Percentiles rank a stretch among this genome's conserved stretches.
Conservation (phyloP, 2,797 vertebrate species). For the Acomys russatus region DNA sequence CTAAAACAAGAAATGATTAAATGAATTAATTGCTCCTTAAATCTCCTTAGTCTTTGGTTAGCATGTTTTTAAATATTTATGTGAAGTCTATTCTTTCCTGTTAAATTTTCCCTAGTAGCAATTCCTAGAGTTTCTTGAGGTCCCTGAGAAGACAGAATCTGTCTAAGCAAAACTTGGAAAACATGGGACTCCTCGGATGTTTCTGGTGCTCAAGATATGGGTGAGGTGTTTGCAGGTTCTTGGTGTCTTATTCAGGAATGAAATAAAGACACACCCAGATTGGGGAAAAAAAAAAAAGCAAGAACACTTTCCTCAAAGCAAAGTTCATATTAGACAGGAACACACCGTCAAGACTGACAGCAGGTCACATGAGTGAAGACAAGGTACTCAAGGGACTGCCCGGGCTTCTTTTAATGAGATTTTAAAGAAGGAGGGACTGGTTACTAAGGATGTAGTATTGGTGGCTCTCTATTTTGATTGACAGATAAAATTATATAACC, state of each 20-base stretch:
- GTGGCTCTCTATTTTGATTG: neutral
- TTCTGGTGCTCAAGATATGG: neutral
- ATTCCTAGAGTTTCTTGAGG: slow-evolving; percentile 6
- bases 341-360: neutral
- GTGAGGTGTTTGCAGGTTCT: neutral
- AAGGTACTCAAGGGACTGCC: neutral
- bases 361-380: neutral
- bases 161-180: neutral
- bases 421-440: neutral
- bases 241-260: neutral
- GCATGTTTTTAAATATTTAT: slow-evolving; percentile 70
- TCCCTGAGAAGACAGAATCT: neutral
- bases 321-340: neutral
- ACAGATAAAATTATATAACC: neutral
- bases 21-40: slow-evolving; percentile 60
- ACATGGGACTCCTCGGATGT: neutral
- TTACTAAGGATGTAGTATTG: neutral
- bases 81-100: slow-evolving; percentile 40
- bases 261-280: neutral
- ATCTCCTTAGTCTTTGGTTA: slow-evolving; percentile 47
- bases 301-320: neutral
- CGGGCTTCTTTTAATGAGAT: neutral
- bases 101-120: slow-evolving; percentile 15
- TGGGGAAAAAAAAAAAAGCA: neutral
- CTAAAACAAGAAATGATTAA: slow-evolving; percentile 26